A percentile compares a stretch with the other conserved stretches of the same genome.
Conservation (phyloP, 1,140 invertebrate species). For the Heliconius himera region DNA sequence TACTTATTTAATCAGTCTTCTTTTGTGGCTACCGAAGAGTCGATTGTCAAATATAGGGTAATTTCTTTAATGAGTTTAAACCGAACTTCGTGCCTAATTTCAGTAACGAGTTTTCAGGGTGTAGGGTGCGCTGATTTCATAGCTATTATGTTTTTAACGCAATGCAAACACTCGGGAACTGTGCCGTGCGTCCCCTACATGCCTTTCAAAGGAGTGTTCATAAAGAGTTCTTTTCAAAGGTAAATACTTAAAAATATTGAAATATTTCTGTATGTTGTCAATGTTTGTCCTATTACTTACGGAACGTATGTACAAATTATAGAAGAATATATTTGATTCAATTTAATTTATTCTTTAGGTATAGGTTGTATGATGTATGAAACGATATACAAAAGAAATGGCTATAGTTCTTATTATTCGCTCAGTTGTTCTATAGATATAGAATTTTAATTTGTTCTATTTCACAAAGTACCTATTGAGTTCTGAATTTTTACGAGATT, state of each 20-base stretch:
- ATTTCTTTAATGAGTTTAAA: constrained; percentile 34
- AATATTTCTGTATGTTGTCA: constrained; percentile 1
- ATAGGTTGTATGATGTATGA: too few species aligned
- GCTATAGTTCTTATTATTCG: too few species aligned
- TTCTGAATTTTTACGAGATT: constrained; percentile 42
- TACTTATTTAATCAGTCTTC: not conserved
- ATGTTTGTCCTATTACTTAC: constrained; percentile 20
- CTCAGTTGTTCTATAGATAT: too few species aligned
- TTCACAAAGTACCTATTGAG: too few species aligned
- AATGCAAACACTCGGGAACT: constrained; percentile 36
- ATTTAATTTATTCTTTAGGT: too few species aligned
- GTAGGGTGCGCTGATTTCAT: constrained; percentile 39
- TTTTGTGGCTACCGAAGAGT: constrained; percentile 19
- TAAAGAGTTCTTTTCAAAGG: constrained; percentile 23
- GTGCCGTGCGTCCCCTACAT: constrained; percentile 33
- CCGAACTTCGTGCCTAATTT: constrained; percentile 36
- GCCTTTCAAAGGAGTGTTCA: constrained; percentile 24
- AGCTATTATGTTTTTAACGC: constrained; percentile 35
- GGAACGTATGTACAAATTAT: not conserved
- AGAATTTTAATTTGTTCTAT: too few species aligned
- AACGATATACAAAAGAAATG: too few species aligned
- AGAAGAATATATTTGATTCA: too few species aligned
- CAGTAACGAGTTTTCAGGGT: constrained; percentile 31
- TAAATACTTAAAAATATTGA: constrained; percentile 29
- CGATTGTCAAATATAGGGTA: constrained; percentile 35